Base-by-base conservation (phyloP, 2,797 vertebrate species). In the Rousettus madagascariensis region DNA sequence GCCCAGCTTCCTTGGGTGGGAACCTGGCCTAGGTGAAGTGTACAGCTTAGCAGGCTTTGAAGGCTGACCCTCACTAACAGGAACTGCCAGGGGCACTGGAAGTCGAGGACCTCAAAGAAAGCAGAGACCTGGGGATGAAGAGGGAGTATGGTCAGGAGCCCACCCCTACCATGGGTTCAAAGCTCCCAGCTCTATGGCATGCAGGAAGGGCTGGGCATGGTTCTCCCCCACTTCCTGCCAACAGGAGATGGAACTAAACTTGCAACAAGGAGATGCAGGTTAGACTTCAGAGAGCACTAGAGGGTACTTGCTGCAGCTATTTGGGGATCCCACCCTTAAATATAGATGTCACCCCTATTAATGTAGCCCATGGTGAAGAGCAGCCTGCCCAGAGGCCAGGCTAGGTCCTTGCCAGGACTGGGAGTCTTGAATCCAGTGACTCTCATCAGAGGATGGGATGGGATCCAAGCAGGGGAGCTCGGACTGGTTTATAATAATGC, bases 1-100 rank as follows among this genome's bases (percentile, higher is more conserved):
- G 80, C 87, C 71, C 82, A 83, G 92, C 69, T 91, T 96, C 94
- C 49, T 82, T 94, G 96, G 95, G 96, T 95, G 87, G 95, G 77
- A 93, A 88, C 79, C n/a, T 11, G 74, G 68, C 51, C 90, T 78
- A 68, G 94, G 68, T 86, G 75, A 93, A 79, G 74, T 82, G 49
- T 49, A 8, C 8, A 49, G 66, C 72, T 72, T 80, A 65, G 91
- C 93, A 96, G 82, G 90, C 36, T 66, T 69, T 8, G 26, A 74
- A 46, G 78, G 86, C 71, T 91, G 89, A 91, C 74, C 89, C 72
- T 51, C 83, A 51, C 72, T 92, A 65, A 74, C 65, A 95, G 94
- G 87, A 92, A 86, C 20, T 49, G 53, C 51, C 63, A 71, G 53
- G 72, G 82, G 57, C 28, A 36, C 90, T 3, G 24, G 94, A 91